These are phyloP conservation scores for Schizotus pectinicornis DNA, from an alignment of 2,888 invertebrate genomes.

Conservation along the genomic window DNA sequence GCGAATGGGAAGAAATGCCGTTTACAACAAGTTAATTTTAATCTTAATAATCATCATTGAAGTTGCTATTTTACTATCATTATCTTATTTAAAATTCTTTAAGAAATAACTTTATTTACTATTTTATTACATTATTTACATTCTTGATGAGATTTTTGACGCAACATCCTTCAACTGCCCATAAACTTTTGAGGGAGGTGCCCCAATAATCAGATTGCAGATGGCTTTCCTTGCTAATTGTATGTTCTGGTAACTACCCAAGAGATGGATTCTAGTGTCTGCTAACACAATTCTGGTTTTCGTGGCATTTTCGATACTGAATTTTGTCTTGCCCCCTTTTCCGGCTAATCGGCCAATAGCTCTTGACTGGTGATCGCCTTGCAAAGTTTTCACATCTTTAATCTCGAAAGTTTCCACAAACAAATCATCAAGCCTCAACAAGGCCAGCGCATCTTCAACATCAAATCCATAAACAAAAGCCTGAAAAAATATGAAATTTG, in stretches of 20 bases:
- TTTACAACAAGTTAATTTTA: constrained; percentile 78
- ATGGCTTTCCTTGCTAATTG: constrained; percentile 92
- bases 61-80: constrained; percentile 66
- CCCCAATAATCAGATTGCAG: constrained; percentile 95
- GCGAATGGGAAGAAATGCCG: constrained; percentile 70
- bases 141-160: constrained; percentile 80
- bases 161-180: constrained; percentile 91
- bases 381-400: constrained; percentile 92
- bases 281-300: constrained; percentile 98
- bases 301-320: constrained; percentile 98
- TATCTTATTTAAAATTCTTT: constrained; percentile 70
- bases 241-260: constrained; percentile 97
- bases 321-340: constrained; percentile 96
- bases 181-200: constrained; percentile 97
- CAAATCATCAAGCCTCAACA: constrained; percentile 93
- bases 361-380: constrained; percentile 93
- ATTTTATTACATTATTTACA: constrained; percentile 60
- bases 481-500: constrained; percentile 40
- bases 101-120: constrained; percentile 20
- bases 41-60: constrained; percentile 77
- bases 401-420: constrained; percentile 98
- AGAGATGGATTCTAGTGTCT: constrained; percentile 93
- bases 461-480: constrained; percentile 97
- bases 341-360: constrained; percentile 98
- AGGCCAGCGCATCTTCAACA: constrained; percentile 93